Percentiles rank a stretch among this genome's conserved stretches.
These are phyloP conservation scores for Dinomys branickii DNA, from an alignment of 2,113 vertebrate species.

Conservation along the genomic window DNA sequence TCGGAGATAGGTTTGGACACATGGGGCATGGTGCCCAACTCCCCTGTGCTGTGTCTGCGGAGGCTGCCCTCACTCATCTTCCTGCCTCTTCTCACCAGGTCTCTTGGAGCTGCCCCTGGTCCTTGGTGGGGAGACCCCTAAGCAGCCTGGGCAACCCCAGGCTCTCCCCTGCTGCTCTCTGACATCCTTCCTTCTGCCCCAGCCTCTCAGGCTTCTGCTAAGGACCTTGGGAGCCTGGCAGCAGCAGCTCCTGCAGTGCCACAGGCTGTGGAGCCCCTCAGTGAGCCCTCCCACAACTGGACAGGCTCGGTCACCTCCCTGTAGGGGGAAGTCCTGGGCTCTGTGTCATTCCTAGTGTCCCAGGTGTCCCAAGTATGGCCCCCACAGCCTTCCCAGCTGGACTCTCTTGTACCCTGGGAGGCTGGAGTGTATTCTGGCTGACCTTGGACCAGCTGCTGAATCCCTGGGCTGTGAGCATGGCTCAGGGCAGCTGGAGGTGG, in stretches of 20 bases:
- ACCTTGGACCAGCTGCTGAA: not conserved
- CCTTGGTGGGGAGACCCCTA: not conserved
- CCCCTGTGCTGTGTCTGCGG: not conserved
- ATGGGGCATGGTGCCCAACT: not conserved
- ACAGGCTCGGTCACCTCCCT: not conserved
- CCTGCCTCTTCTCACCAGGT: not conserved
- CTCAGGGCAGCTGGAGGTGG: not conserved
- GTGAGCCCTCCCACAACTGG: not conserved
- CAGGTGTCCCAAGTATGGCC: not conserved
- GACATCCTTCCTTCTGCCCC: not conserved
- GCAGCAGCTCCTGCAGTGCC: not conserved
- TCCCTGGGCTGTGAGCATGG: not conserved
- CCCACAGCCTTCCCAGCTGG: not conserved
- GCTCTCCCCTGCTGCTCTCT: not conserved
- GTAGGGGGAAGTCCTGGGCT: not conserved
- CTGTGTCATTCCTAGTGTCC: not conserved
- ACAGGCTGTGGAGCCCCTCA: fast-evolving
- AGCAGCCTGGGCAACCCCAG: not conserved
- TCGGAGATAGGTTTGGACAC: not conserved
- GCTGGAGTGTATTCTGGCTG: not conserved
- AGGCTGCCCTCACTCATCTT: not conserved
- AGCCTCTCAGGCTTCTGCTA: not conserved
- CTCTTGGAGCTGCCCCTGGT: not conserved
- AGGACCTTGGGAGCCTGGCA: not conserved
- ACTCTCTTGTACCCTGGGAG: not conserved